Base-by-base conservation (phyloP, 2,888 invertebrate species). In the Yponomeuta evonymella region DNA sequence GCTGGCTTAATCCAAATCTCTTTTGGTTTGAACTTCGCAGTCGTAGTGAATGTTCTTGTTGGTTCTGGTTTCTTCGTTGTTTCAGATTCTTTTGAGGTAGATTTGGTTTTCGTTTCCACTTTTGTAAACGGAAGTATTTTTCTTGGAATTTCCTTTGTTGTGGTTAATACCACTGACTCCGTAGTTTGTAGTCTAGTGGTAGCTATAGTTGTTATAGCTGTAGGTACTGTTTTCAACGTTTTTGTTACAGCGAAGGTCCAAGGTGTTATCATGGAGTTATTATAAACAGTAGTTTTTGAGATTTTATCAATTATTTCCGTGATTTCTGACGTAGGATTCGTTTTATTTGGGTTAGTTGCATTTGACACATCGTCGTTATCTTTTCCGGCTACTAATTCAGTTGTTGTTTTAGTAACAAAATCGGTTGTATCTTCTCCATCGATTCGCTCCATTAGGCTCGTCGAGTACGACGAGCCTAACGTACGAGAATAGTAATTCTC, bases 1-100 rank as follows among this genome's bases (percentile, higher is more conserved):
- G 90, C 86, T 66, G 92, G 92, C 75, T 81, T 82, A 76, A 92
- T 92, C 92, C 92, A 92, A 78, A 92, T 92, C 77, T 92, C 92
- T 78, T 92, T 92, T n/a, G 88, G 87, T 74, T 89, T 89, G 43
- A 86, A 85, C 78, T 91, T 92, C 0, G 79, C 73, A 33, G 89
- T 89, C n/a, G 86, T 85, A 23, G 83, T 79, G 67, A 75, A 75
- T n/a, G 76, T 76, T 81, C 79, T 87, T 10, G 79, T 73, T 23
- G 82, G 79, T 73, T 89, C 87, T 63, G 79, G 76, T 74, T 83
- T 87, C 73, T 75, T 85, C 11, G 83, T 81, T 10, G 79, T 78
- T 74, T 84, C 85, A 48, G 65, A 58, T 72, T 70, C 72, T 71
- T 72, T 77, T 79, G 70, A 29, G 8, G 62, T 15, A 69, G 72